phyloP scores from a whole-genome alignment of 1,140 invertebrate species.

The Lordiphosa stackelbergi region DNA sequence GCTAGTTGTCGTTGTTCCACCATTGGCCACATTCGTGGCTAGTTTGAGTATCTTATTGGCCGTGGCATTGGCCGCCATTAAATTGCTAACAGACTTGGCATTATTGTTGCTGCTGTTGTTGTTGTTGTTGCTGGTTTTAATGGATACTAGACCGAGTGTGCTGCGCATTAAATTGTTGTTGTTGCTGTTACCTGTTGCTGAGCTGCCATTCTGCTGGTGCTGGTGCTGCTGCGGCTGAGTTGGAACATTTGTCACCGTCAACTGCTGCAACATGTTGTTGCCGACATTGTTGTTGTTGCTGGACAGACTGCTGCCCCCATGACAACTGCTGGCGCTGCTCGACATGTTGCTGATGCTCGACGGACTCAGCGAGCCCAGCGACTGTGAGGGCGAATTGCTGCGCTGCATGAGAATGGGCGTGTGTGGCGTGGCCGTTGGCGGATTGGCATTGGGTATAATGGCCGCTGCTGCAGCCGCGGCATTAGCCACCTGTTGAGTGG shows the following conservation, averaged over 20 bases:
- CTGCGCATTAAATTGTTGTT: constrained; percentile 72
- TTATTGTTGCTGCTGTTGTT: constrained; percentile 42
- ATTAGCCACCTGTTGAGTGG: constrained; percentile 56
- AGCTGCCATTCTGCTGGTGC: constrained; percentile 40
- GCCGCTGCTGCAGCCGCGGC: constrained; percentile 30
- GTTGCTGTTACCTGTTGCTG: constrained; percentile 75
- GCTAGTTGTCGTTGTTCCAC: constrained; percentile 30
- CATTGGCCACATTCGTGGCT: constrained; percentile 69
- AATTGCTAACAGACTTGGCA: constrained; percentile 66
- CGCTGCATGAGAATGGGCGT: constrained; percentile 48
- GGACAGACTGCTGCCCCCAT: constrained; percentile 57
- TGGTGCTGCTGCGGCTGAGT: constrained; percentile 50
- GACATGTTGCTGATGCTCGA: constrained; percentile 76
- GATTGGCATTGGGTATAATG: constrained; percentile 23
- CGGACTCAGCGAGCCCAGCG: constrained; percentile 72
- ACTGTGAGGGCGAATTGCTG: constrained; percentile 72
- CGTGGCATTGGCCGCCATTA: constrained; percentile 72
- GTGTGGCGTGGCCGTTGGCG: constrained; percentile 16
- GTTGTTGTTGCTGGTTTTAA: constrained; percentile 59
- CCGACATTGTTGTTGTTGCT: constrained; percentile 24
- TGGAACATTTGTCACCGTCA: constrained; percentile 59
- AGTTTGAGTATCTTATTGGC: constrained; percentile 75
- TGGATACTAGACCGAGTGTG: constrained; percentile 76
- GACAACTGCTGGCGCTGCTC: constrained; percentile 71
- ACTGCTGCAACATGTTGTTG: constrained; percentile 54